Conservation (phyloP, 2,888 invertebrate genomes). For the Lagria hirta region DNA sequence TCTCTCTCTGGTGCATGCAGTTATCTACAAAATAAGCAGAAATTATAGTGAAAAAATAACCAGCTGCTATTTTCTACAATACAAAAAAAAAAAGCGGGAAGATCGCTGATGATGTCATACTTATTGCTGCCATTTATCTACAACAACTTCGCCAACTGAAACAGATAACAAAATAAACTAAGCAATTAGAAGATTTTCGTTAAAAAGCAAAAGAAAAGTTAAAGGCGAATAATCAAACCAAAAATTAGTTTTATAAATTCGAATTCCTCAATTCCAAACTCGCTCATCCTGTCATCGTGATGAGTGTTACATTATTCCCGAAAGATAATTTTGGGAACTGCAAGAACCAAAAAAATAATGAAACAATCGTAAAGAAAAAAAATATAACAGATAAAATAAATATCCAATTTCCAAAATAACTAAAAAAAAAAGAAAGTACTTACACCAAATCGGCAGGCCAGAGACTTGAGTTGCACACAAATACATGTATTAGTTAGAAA, state of each 20-base stretch:
- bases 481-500: too few species aligned
- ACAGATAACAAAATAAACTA: conserved; percentile 42
- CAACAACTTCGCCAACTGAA: conserved; percentile 72
- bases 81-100: conserved; percentile 39
- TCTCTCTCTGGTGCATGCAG: conserved; percentile 22
- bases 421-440: conserved; percentile 13
- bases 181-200: conserved; percentile 13
- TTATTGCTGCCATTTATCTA: conserved; percentile 70
- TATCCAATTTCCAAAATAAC: too few species aligned
- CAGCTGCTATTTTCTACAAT: conserved; percentile 42
- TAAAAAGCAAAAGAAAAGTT: conserved; percentile 1
- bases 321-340: conserved; percentile 42
- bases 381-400: too few species aligned
- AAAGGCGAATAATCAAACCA: conserved; percentile 9
- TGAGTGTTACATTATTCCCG: conserved; percentile 36
- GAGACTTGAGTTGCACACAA: conserved; percentile 13
- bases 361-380: conserved; percentile 8
- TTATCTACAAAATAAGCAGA: conserved; percentile 20
- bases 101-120: conserved; percentile 35
- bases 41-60: conserved; percentile 37
- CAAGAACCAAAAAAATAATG: conserved; percentile 31
- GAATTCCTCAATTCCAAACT: conserved; percentile 22
- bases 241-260: conserved; percentile 15
- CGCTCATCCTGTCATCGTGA: conserved; percentile 35
- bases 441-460: conserved; percentile 6